Evolutionary conservation across 1,140 invertebrate genomes (phyloP), one percentile per base, ranked within the genome.

Genomic region (Lasioglossum albipes): DNA sequence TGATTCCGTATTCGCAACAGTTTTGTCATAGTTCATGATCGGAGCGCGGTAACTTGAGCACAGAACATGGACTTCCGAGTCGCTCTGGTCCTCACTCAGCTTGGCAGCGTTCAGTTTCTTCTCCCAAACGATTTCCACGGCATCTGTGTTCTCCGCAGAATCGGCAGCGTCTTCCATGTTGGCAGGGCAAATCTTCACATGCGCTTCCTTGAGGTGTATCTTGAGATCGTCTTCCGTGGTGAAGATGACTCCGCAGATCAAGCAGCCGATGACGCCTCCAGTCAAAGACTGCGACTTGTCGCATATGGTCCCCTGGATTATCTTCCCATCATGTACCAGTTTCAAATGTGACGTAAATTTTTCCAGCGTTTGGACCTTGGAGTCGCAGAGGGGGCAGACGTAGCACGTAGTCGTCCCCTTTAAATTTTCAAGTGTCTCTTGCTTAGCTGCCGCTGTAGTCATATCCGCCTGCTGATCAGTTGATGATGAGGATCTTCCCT

Each of bases 261-360:
- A 9, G 27, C 42, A 75, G 18, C 6, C 2, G 20, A 49, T 4
- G 20, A 49, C 10, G 45, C 13, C 10, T 13, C 3, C 10, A 12
- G 45, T 10, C 10, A 13, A 12, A 49, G 45, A 3, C 45, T 3
- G 45, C 12, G 31, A 9, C 12, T 7, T 16, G 16, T 2, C 9
- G n/a, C 9, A 0, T 20, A 45, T 41, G 0, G 18, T 41, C 16
- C 13, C 10, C 7, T 54, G 9, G 7, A 69, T 27, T 6, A 7
- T 13, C 9, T 31, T 61, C 16, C 36, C 6, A 2, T 78, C 6
- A 2, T 78, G 75, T 6, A 18, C 4, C 0, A 49, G 7, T 27
- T 66, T 41, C 62, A 52, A 64, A 52, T 84, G 83, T 2, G 61
- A 45, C 2, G 72, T 54, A n/a, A 83, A 83, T 6, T 18, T 36